Evolutionary conservation across 2,113 vertebrate species (phyloP), one percentile per base, ranked within the genome.

Genomic region (Speoplatyrhinus poulsoni): DNA sequence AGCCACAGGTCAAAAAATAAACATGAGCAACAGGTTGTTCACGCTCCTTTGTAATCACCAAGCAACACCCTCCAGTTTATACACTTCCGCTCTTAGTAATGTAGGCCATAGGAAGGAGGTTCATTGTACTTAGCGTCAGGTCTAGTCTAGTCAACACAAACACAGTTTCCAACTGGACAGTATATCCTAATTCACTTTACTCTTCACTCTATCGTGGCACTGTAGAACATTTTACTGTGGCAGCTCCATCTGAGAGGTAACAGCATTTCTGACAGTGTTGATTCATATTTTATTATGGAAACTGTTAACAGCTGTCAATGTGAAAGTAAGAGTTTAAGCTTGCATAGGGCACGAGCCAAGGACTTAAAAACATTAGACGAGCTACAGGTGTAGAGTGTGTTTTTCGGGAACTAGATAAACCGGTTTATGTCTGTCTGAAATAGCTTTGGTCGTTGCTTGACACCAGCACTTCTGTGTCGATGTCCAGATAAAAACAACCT

Each of bases 331-430:
- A 50, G 53, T 69, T 53, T 11, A 77, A 46, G 70, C 4, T 13
- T 8, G 36, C 47, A 68, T 11, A 73, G 32, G 36, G 36, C 5
- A 26, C 26, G 26, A 26, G 26, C 15, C 4, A 53, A 56, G 12
- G 12, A 12, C 19, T 46, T 15, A 19, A 76, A 10, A n/a, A 33
- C 46, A 15, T 72, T 80, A 83, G 76, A 77, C 85, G 66, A 66
- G 65, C 72, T 81, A 66, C 85, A 87, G 86, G 85, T 88, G 82
- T 85, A 90, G 82, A 79, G 61, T 74, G 75, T 64, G 58, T 75
- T 88, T 82, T 75, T 32, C 81, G 84, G 55, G 82, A 90, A 85
- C 83, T 76, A 48, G 85, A 61, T 62, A 63, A 90, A 89, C 91
- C 69, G 79, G 91, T 92, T 91, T 85, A 69, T 64, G 72, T 15